These are phyloP conservation scores for Megaceryle torquata DNA, from an alignment of 2,113 vertebrate species.

Conservation along the genomic window DNA sequence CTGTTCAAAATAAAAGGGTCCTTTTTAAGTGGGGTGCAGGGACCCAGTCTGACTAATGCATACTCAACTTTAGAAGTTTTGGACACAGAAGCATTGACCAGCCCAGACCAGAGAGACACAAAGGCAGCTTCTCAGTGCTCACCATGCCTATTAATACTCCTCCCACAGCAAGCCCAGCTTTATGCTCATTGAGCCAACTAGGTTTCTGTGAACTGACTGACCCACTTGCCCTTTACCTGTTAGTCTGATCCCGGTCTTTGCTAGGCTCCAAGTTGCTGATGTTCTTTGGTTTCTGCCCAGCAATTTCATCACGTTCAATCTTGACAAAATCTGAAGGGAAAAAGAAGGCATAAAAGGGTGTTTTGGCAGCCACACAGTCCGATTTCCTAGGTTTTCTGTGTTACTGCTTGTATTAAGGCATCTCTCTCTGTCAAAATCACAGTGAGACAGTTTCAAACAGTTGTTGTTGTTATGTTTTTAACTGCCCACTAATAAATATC, in stretches of 20 bases:
- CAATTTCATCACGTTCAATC: slow-evolving; percentile 87
- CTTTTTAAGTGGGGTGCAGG: background rate
- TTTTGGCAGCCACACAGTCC: background rate
- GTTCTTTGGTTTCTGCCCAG: slow-evolving; percentile 78
- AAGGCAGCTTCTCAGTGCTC: background rate
- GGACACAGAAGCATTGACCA: background rate
- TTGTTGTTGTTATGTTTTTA: background rate
- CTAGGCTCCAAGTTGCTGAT: slow-evolving; percentile 55
- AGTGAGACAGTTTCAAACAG: background rate
- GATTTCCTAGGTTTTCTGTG: background rate
- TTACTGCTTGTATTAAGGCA: background rate
- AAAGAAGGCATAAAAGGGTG: background rate
- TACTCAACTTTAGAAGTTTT: background rate
- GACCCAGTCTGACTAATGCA: background rate
- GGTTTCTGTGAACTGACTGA: background rate
- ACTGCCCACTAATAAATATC: background rate
- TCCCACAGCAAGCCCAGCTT: background rate
- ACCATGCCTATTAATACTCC: background rate
- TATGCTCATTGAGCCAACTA: background rate
- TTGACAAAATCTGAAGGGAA: slow-evolving; percentile 90
- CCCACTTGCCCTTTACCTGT: slow-evolving; percentile 63
- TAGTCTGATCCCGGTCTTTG: slow-evolving; percentile 73
- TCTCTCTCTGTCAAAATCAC: background rate
- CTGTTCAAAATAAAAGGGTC: slow-evolving; percentile 11
- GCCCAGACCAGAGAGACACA: background rate